Evolutionary conservation across 2,888 invertebrate species (phyloP).

Genomic region (Coleophora deauratella): DNA sequence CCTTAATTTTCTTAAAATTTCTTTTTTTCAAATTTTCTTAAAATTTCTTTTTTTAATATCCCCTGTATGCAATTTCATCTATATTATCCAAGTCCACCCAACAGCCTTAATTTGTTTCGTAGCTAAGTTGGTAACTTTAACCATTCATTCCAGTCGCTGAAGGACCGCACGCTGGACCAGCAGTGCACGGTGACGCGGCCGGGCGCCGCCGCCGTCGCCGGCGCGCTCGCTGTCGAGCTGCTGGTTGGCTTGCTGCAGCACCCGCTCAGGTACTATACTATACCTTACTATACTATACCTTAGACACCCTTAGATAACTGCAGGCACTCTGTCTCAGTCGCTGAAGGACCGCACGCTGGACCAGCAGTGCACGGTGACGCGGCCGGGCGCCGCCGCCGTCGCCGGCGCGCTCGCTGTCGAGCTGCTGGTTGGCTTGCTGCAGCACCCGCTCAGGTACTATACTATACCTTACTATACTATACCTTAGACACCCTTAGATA

Average conservation of each 20-base stretch:
- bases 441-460: slow-evolving; percentile 83
- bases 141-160: slow-evolving; percentile 81
- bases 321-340: slow-evolving; percentile 77
- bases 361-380: slow-evolving; percentile 98
- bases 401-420: slow-evolving; percentile 95
- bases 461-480: too few relatives aligned
- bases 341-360: slow-evolving; percentile 93
- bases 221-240: slow-evolving; percentile 92
- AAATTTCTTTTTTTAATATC: too few relatives aligned
- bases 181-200: slow-evolving; percentile 99
- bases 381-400: slow-evolving; percentile 82
- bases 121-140: too few relatives aligned
- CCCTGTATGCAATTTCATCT: too few relatives aligned
- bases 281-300: too few relatives aligned
- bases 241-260: slow-evolving; percentile 91
- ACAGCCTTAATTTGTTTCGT: too few relatives aligned
- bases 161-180: slow-evolving; percentile 95
- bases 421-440: slow-evolving; percentile 87
- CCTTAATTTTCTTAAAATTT: too few relatives aligned
- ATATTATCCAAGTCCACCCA: too few relatives aligned
- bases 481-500: too few relatives aligned
- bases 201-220: slow-evolving; percentile 79
- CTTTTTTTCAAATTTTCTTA: too few relatives aligned
- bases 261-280: slow-evolving; percentile 74
- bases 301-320: too few relatives aligned